These are phyloP conservation scores for Netelia virgata DNA, from an alignment of 2,888 invertebrate genomes.

Conservation along the genomic window DNA sequence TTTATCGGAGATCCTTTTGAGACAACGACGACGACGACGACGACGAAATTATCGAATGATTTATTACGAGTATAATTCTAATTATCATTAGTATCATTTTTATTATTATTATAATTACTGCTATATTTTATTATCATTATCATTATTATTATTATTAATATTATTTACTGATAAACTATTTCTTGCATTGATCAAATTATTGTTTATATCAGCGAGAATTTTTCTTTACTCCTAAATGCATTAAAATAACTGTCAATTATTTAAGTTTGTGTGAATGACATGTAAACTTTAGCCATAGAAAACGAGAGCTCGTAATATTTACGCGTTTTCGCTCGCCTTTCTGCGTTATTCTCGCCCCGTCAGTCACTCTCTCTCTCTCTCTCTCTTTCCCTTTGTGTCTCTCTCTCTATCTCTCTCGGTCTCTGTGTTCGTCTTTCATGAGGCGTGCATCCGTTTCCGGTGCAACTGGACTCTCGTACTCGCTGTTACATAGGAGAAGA, in stretches of 20 bases:
- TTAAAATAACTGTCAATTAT: background rate
- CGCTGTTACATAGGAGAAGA: slow-evolving; percentile 45
- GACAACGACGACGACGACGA: background rate
- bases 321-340: slow-evolving; percentile 5
- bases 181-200: background rate
- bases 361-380: slow-evolving; percentile 33
- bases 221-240: background rate
- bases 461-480: slow-evolving; percentile 53
- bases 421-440: slow-evolving; percentile 78
- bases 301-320: slow-evolving; percentile 30
- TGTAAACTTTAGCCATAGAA: background rate
- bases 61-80: background rate
- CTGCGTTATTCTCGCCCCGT: background rate
- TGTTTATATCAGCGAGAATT: background rate
- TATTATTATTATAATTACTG: too few species aligned
- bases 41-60: background rate
- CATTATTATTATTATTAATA: too few species aligned
- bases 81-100: too few species aligned
- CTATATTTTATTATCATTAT: too few species aligned
- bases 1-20: background rate
- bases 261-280: background rate
- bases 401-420: too few species aligned
- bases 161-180: too few species aligned
- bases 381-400: slow-evolving; percentile 48
- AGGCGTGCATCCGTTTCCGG: slow-evolving; percentile 84